Evolutionary conservation across 2,888 invertebrate genomes (phyloP).

Genomic region (Acrobasis repandana): DNA sequence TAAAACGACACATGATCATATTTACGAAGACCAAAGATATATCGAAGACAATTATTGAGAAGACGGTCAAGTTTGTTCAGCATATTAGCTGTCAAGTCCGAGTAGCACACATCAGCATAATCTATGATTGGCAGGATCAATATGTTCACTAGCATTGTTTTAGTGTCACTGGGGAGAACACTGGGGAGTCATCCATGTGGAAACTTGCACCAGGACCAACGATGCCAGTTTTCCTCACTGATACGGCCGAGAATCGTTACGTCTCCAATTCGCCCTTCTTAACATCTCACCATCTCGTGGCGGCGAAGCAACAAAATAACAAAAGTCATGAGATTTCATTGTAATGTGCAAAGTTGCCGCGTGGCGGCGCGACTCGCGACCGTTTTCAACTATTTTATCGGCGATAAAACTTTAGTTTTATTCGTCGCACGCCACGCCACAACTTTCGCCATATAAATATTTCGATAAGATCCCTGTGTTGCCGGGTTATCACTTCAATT

Average conservation of each 20-base stretch:
- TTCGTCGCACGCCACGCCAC: constrained; percentile 16
- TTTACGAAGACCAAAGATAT: no score
- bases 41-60: no score
- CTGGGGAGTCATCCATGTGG: no score
- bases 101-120: no score
- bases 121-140: no score
- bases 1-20: no score
- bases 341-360: constrained; percentile 9
- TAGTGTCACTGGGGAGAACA: no score
- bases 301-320: constrained; percentile 3
- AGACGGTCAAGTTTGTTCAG: no score
- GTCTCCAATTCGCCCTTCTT: neutral
- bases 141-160: no score
- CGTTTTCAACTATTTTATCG: constrained; percentile 19
- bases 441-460: constrained; percentile 22
- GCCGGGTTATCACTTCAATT: constrained; percentile 22
- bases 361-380: constrained; percentile 1
- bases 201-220: neutral
- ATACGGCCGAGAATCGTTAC: neutral
- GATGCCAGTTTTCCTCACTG: neutral
- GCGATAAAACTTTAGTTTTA: constrained; percentile 16
- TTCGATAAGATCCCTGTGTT: constrained; percentile 21
- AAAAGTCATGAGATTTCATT: constrained; percentile 15
- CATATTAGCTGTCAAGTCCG: no score
- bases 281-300: neutral